Evolutionary conservation across 2,888 invertebrate species (phyloP).

Genomic region (Ellobium chinense): DNA sequence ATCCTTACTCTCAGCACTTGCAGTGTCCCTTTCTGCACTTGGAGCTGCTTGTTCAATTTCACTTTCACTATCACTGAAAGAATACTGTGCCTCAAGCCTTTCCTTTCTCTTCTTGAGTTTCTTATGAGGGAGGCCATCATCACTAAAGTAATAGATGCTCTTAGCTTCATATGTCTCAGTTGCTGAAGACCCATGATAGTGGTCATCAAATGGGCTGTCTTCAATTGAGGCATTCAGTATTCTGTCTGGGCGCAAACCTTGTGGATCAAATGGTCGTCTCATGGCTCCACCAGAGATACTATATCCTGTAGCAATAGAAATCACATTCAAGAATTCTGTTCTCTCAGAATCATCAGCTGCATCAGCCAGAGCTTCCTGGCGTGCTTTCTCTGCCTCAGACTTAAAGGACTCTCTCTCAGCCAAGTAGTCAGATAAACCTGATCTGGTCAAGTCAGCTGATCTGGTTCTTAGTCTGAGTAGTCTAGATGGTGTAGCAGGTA

Average conservation of each 20-base stretch:
- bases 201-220: conserved; percentile 11
- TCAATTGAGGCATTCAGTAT: conserved; percentile 2
- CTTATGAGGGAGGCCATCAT: background rate
- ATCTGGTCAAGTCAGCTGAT: no score
- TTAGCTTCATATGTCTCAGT: background rate
- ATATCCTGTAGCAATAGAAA: conserved; percentile 12
- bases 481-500: no score
- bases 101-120: background rate
- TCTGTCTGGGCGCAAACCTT: background rate
- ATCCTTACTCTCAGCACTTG: no score
- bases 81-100: background rate
- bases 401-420: background rate
- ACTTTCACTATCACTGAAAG: background rate
- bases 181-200: conserved; percentile 1
- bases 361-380: background rate
- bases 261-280: background rate
- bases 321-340: background rate
- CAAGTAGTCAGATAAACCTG: no score
- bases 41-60: no score
- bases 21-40: no score
- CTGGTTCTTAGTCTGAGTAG: no score
- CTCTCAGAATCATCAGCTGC: conserved; percentile 7
- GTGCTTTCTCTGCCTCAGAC: background rate
- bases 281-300: background rate
- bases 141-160: conserved; percentile 11